Conservation (phyloP, 2,888 invertebrate species). For the Xanthia togata region DNA sequence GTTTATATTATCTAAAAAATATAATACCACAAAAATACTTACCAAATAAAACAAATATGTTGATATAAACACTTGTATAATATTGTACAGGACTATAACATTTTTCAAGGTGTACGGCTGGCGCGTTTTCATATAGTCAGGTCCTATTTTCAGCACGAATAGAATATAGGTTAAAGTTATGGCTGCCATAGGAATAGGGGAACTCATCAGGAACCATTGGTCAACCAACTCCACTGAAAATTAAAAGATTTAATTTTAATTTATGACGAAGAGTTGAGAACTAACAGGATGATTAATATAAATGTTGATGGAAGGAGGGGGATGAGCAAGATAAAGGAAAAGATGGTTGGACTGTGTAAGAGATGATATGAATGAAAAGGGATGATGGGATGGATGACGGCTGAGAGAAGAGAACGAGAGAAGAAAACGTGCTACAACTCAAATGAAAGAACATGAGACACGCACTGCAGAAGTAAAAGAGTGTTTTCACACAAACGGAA, state of each 20-base stretch:
- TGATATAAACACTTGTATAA: constrained; percentile 96
- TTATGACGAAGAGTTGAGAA: not conserved
- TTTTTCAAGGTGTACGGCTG: constrained; percentile 92
- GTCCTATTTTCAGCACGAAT: constrained; percentile 92
- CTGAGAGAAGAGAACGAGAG: no score
- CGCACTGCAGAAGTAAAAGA: not conserved
- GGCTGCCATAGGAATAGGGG: constrained; percentile 90
- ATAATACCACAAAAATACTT: constrained; percentile 18
- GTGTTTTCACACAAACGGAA: no score
- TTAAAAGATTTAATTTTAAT: not conserved
- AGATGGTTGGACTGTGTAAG: not conserved
- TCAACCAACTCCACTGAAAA: constrained; percentile 77
- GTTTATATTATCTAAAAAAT: not conserved
- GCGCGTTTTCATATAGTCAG: constrained; percentile 93
- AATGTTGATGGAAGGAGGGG: no score
- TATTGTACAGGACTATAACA: constrained; percentile 95
- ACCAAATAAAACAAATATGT: constrained; percentile 82
- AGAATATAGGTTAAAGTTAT: constrained; percentile 91
- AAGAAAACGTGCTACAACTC: not conserved
- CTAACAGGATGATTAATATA: not conserved
- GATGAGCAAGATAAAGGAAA: not conserved
- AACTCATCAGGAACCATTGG: constrained; percentile 91
- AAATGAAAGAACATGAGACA: not conserved
- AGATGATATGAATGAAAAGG: not conserved
- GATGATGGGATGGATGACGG: not conserved